These are phyloP conservation scores for Drosophila peninsularis DNA, from an alignment of 2,888 invertebrate species.

Conservation along the genomic window DNA sequence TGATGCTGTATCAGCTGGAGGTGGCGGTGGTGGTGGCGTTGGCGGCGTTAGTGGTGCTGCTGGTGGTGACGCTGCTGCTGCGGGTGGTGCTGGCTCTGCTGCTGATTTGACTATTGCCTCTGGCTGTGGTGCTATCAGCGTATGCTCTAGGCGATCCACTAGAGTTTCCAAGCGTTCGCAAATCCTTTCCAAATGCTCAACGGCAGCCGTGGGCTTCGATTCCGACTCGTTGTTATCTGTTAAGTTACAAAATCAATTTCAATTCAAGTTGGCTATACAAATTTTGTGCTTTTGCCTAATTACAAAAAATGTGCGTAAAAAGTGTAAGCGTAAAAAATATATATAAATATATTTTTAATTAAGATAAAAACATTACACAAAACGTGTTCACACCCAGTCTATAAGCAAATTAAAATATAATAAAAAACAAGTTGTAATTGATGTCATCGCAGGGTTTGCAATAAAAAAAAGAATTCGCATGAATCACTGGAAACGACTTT, in stretches of 20 bases:
- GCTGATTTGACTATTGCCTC: slow-evolving; percentile 16
- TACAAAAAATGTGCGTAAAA: slow-evolving; percentile 44
- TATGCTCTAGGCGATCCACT: slow-evolving; percentile 89
- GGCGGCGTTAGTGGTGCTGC: slow-evolving; percentile 21
- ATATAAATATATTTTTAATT: neutral
- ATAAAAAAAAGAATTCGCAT: slow-evolving; percentile 24
- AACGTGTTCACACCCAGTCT: slow-evolving; percentile 27
- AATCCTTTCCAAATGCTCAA: slow-evolving; percentile 86
- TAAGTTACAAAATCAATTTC: neutral
- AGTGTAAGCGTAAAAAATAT: slow-evolving; percentile 17
- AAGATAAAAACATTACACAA: slow-evolving; percentile 8
- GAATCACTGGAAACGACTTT: slow-evolving; percentile 40
- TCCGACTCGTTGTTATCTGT: slow-evolving; percentile 85
- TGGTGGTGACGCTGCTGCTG: slow-evolving; percentile 41
- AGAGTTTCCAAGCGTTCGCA: slow-evolving; percentile 91
- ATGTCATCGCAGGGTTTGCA: slow-evolving; percentile 39
- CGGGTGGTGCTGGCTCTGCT: slow-evolving; percentile 17
- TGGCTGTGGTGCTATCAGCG: slow-evolving; percentile 70
- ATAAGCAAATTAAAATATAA: slow-evolving; percentile 9
- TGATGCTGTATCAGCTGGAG: slow-evolving; percentile 26
- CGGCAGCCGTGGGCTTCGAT: slow-evolving; percentile 85
- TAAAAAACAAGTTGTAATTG: slow-evolving; percentile 20
- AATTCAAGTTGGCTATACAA: neutral
- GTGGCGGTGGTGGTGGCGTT: slow-evolving; percentile 27
- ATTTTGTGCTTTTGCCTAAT: slow-evolving; percentile 19